phyloP scores from a whole-genome alignment of 2,113 vertebrate species.

The Seriola dumerili region DNA sequence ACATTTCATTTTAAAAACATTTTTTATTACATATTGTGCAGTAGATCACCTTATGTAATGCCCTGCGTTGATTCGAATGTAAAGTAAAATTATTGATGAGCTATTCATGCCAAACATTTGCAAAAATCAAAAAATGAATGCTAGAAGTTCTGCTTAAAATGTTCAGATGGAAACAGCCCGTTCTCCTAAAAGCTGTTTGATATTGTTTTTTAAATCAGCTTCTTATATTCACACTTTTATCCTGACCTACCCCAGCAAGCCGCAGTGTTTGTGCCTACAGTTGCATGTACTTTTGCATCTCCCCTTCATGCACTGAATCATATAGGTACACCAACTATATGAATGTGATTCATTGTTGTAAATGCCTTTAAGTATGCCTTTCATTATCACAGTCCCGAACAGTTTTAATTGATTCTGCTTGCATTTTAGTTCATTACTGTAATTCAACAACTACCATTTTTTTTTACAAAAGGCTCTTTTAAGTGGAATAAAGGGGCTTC shows the following conservation, averaged over 20 bases:
- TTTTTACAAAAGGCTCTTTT: constrained; percentile 24
- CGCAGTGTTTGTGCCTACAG: not conserved
- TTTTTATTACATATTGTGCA: not conserved
- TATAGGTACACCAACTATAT: not conserved
- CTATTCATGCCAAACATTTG: not conserved
- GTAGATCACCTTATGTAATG: not conserved
- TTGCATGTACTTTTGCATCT: not conserved
- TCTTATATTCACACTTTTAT: constrained; percentile 13
- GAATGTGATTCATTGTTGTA: constrained; percentile 3
- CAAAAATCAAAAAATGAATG: not conserved
- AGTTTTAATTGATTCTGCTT: constrained; percentile 25
- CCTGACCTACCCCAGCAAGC: not conserved
- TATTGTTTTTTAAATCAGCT: not conserved
- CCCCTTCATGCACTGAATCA: constrained; percentile 3
- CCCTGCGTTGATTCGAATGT: not conserved
- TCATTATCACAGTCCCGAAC: constrained; percentile 13
- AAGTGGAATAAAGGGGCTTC: constrained; percentile 29
- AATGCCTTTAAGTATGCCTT: constrained; percentile 30
- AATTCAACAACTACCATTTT: constrained; percentile 31
- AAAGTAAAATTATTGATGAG: not conserved
- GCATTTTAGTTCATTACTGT: constrained; percentile 46
- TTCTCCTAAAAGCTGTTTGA: not conserved
- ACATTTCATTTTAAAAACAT: not conserved
- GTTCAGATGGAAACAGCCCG: not conserved
- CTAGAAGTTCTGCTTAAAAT: not conserved